Percentiles rank a stretch among this genome's conserved stretches.
phyloP scores from a whole-genome alignment of 1,140 invertebrate species.

The Euglossa dilemma region DNA sequence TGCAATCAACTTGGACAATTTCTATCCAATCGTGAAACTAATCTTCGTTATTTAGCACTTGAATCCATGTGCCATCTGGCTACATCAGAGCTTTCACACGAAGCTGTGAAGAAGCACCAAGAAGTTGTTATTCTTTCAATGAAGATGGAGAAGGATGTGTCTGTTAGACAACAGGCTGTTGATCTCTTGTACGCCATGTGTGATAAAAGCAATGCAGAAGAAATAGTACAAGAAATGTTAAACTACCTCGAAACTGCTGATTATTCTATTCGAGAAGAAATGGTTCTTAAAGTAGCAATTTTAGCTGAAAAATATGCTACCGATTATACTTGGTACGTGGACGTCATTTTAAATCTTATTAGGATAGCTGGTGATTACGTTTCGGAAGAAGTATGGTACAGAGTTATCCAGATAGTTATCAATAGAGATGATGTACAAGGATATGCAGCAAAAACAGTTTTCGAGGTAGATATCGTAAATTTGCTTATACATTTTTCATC shows the following conservation, averaged over 20 bases:
- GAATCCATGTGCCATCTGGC: slow-evolving; percentile 99
- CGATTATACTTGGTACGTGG: slow-evolving; percentile 99
- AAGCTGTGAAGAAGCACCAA: slow-evolving; percentile 99
- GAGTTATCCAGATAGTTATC: slow-evolving; percentile 99
- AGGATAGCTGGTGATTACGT: slow-evolving; percentile 99
- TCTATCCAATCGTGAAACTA: slow-evolving; percentile 98
- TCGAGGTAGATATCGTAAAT: slow-evolving; percentile 87
- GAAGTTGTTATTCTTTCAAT: slow-evolving; percentile 99
- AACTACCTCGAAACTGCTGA: slow-evolving; percentile 99
- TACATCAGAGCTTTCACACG: slow-evolving; percentile 99
- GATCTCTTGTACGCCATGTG: slow-evolving; percentile 99
- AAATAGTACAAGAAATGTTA: slow-evolving; percentile 99
- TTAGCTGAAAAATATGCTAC: slow-evolving; percentile 99
- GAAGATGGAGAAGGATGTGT: slow-evolving; percentile 99
- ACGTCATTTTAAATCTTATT: slow-evolving; percentile 99
- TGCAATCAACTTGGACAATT: slow-evolving; percentile 99
- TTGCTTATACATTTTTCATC: not conserved
- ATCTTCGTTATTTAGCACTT: slow-evolving; percentile 97
- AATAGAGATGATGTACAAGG: slow-evolving; percentile 99
- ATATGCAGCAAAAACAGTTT: slow-evolving; percentile 99
- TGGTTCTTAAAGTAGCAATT: slow-evolving; percentile 99
- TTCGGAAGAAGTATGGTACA: slow-evolving; percentile 98
- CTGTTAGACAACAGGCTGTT: slow-evolving; percentile 98
- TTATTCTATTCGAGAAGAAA: slow-evolving; percentile 99
- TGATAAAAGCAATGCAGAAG: slow-evolving; percentile 99